Evolutionary conservation across 2,797 vertebrate species (phyloP).

Genomic region (Platalea minor): DNA sequence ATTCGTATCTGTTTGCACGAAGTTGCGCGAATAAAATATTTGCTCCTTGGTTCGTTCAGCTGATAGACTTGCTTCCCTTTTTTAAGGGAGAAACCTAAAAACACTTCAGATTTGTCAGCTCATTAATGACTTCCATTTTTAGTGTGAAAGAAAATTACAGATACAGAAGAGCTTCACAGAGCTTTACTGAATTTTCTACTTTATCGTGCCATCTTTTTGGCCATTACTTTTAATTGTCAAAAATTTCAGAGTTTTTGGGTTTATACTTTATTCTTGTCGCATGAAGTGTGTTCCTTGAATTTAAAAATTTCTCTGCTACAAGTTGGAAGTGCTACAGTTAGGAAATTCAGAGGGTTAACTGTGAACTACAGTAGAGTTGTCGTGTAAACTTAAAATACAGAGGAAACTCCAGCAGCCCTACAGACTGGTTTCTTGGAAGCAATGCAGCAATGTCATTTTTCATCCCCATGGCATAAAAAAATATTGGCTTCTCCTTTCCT

Average conservation of each 20-base stretch:
- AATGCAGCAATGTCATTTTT: not conserved
- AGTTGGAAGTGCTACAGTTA: not conserved
- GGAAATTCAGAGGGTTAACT: accelerated
- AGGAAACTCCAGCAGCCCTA: not conserved
- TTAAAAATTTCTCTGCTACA: not conserved
- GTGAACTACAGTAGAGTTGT: not conserved
- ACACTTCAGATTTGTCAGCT: not conserved
- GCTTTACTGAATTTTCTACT: not conserved
- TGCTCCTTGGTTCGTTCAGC: not conserved
- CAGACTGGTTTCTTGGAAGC: not conserved
- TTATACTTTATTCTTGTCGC: not conserved
- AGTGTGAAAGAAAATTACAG: not conserved
- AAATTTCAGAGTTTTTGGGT: not conserved
- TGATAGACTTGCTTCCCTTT: not conserved
- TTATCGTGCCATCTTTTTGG: not conserved
- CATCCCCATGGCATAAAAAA: not conserved
- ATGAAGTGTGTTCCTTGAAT: not conserved
- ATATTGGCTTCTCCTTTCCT: not conserved
- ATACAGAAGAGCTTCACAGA: not conserved
- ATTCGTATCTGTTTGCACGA: not conserved
- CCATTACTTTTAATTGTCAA: not conserved
- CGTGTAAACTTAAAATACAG: no score
- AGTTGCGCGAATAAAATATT: not conserved
- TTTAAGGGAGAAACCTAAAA: not conserved
- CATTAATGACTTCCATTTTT: accelerated